phyloP scores from a whole-genome alignment of 2,797 vertebrate species.

The Sebastes kiyomatsui region DNA sequence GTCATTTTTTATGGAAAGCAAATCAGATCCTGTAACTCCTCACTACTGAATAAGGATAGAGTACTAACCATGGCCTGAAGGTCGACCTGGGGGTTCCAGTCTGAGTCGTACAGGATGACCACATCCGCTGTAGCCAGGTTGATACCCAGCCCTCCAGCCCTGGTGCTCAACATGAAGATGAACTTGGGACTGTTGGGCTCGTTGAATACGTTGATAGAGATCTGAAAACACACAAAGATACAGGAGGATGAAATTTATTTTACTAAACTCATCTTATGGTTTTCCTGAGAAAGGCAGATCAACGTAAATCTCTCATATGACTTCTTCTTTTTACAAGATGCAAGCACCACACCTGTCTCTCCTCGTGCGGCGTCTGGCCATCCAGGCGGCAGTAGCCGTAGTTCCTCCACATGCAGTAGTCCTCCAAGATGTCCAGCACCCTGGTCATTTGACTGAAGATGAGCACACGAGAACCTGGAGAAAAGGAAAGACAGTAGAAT shows the following conservation, averaged over 20 bases:
- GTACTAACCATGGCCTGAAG: conserved; percentile 96
- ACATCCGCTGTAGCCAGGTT: conserved; percentile 98
- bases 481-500: background rate
- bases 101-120: conserved; percentile 98
- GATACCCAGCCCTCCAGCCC: conserved; percentile 97
- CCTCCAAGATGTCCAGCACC: conserved; percentile 97
- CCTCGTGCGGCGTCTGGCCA: conserved; percentile 96
- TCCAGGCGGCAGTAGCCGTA: conserved; percentile 96
- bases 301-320: background rate
- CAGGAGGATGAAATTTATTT: background rate
- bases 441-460: conserved; percentile 99
- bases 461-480: conserved; percentile 91
- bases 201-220: conserved; percentile 95
- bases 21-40: background rate
- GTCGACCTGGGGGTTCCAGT: conserved; percentile 99
- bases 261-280: background rate
- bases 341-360: conserved; percentile 90
- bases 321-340: background rate
- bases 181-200: conserved; percentile 95
- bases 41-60: no score
- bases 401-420: conserved; percentile 99
- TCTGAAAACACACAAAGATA: conserved; percentile 74
- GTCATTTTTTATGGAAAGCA: no score
- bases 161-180: conserved; percentile 98
- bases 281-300: background rate